A percentile compares a stretch with the other conserved stretches of the same genome.
phyloP scores from a whole-genome alignment of 2,888 invertebrate genomes.

The Epiblema foenella region DNA sequence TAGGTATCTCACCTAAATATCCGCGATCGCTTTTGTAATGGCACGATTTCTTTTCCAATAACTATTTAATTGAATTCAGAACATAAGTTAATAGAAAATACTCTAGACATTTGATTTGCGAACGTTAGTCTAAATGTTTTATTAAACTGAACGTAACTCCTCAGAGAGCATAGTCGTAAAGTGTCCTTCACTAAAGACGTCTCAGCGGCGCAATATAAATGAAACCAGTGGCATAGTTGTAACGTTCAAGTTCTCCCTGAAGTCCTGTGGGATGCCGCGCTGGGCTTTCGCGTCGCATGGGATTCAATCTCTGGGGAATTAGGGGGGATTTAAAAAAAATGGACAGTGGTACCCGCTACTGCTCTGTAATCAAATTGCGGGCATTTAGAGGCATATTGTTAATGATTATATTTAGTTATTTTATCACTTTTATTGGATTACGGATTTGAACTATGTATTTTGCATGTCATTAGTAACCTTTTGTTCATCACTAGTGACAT shows the following conservation, averaged over 20 bases:
- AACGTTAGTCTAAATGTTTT: neutral
- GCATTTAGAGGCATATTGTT: neutral
- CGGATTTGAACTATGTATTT: neutral
- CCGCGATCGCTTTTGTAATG: too few relatives aligned
- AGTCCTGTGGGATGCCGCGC: constrained; percentile 51
- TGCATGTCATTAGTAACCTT: neutral
- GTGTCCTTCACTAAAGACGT: constrained; percentile 8
- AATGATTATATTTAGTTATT: neutral
- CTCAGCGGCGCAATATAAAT: constrained; percentile 22
- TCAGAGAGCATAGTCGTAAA: constrained; percentile 10
- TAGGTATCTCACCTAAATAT: too few relatives aligned
- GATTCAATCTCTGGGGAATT: constrained; percentile 85
- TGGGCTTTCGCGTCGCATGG: constrained; percentile 72
- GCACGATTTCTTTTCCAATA: too few relatives aligned
- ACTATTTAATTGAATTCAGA: too few relatives aligned
- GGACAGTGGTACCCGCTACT: constrained; percentile 28
- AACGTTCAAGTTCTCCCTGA: constrained; percentile 68
- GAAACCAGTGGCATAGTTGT: constrained; percentile 44
- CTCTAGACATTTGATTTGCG: too few relatives aligned
- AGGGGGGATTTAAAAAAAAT: constrained; percentile 69
- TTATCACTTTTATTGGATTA: neutral
- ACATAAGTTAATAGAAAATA: too few relatives aligned
- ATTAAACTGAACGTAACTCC: neutral
- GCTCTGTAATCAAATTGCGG: neutral
- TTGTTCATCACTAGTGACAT: neutral